Evolutionary conservation across 2,113 vertebrate genomes (phyloP).

Genomic region (Triplophysa siluroides): DNA sequence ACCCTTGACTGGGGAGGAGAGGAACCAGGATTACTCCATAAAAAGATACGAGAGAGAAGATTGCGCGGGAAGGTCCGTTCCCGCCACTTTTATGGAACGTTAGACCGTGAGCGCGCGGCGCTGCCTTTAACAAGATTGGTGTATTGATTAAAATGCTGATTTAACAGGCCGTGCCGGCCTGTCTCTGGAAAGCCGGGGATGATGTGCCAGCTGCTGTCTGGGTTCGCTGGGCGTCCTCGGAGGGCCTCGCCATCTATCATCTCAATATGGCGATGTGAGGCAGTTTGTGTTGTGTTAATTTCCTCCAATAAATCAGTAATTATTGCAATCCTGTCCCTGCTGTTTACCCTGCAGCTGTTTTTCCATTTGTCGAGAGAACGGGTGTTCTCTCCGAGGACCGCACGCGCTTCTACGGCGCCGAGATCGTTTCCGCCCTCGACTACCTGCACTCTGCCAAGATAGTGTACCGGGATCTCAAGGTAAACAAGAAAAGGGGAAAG

Average conservation of each 20-base stretch:
- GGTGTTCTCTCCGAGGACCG: slow-evolving; percentile 99
- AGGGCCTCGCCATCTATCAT: slow-evolving; percentile 95
- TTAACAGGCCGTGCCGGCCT: slow-evolving; percentile 83
- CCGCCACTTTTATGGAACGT: slow-evolving; percentile 77
- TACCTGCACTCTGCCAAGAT: slow-evolving; percentile 99
- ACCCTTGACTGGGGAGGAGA: slow-evolving; percentile 57
- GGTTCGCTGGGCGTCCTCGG: slow-evolving; percentile 86
- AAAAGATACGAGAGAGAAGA: slow-evolving; percentile 53
- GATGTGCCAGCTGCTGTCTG: slow-evolving; percentile 97
- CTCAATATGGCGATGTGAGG: slow-evolving; percentile 99
- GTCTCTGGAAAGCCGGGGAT: slow-evolving; percentile 84
- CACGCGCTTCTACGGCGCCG: slow-evolving; percentile 97
- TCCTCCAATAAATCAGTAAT: slow-evolving; percentile 99
- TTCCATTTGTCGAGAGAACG: slow-evolving; percentile 99
- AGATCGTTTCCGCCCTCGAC: slow-evolving; percentile 97
- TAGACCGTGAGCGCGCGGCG: slow-evolving; percentile 77
- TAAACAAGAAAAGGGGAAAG: slow-evolving; percentile 77
- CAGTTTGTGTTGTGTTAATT: slow-evolving; percentile 99
- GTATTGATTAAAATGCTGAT: slow-evolving; percentile 98
- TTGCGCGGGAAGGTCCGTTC: slow-evolving; percentile 57
- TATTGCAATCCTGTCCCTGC: slow-evolving; percentile 99
- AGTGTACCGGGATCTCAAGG: slow-evolving; percentile 99
- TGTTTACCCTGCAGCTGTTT: slow-evolving; percentile 99
- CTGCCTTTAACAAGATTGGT: slow-evolving; percentile 91
- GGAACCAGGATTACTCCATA: slow-evolving; percentile 26